Evolutionary conservation across 1,140 invertebrate species (phyloP), one percentile per base, ranked within the genome.

Genomic region (Lineus longissimus): DNA sequence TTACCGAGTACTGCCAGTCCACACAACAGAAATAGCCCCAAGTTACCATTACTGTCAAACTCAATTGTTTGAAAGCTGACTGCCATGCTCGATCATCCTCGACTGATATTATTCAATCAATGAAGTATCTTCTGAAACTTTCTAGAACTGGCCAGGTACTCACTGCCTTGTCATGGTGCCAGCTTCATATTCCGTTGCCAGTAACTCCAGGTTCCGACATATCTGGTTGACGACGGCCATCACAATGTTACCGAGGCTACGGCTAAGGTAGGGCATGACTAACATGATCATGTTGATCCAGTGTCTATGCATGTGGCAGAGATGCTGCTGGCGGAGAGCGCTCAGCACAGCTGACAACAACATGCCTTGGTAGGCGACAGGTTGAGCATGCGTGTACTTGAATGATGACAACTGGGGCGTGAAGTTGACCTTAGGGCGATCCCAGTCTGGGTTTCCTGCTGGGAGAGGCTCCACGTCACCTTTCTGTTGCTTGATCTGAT

Each of bases 211-310:
- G 76, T 94, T 95, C 41, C 85, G 86, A 78, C 92, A 94, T 17
- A 95, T 78, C 71, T 94, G 91, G 71, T 90, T 88, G 33, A 93
- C 88, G 1, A 93, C 87, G 63, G 86, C 88, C 17, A 91, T 87
- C 2, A 90, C 87, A 51, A 93, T 87, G 43, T 88, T 87, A 6
- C 90, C 88, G 13, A 95, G 79, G 2, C 90, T 88, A 29, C 86
- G 81, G 36, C 88, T 86, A 84, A 91, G 86, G 75, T 89, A 88
- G 54, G 91, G 86, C 63, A 93, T 81, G 67, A 90, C 87, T 40
- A 88, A 88, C 2, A 89, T 91, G 7, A 93, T 86, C 74, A 93
- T 84, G 60, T 87, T 87, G 22, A 91, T 86, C 90, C 91, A 93
- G 71, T 91, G 89, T 62, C 88, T 90, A 62, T 81, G 80, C 64